Conservation (phyloP, 2,888 invertebrate species). For the Perizoma affinitatum region DNA sequence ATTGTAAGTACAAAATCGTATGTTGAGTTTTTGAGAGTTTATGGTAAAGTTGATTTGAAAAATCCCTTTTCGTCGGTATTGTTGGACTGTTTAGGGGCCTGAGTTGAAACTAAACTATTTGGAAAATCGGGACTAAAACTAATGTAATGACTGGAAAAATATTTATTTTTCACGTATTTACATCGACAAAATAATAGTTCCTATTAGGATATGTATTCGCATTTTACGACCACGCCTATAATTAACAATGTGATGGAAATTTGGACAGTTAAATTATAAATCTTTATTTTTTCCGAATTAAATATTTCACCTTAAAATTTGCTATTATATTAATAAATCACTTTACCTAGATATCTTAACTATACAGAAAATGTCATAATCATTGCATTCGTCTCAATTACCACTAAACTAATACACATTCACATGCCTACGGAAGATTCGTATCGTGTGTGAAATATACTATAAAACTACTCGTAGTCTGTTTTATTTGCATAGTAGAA, state of each 20-base stretch:
- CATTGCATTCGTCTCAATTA: slow-evolving; percentile 40
- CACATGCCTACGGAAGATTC: slow-evolving; percentile 50
- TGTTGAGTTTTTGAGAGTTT: no score
- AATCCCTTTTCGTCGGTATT: no score
- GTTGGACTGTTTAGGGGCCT: no score
- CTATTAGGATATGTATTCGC: slow-evolving; percentile 18
- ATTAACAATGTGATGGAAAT: slow-evolving; percentile 19
- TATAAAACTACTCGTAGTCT: slow-evolving; percentile 48
- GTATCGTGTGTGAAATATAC: slow-evolving; percentile 53
- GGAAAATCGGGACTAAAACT: neutral
- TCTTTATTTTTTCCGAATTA: slow-evolving; percentile 19
- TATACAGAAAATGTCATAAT: slow-evolving; percentile 27
- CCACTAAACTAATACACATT: slow-evolving; percentile 48
- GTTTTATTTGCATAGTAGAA: slow-evolving; percentile 34
- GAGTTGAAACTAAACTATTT: neutral
- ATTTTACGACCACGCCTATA: slow-evolving; percentile 8
- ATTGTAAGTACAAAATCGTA: no score
- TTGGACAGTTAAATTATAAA: slow-evolving; percentile 20
- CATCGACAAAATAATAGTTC: slow-evolving; percentile 41
- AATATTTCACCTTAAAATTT: slow-evolving; percentile 23
- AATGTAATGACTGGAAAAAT: slow-evolving; percentile 64
- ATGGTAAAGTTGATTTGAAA: no score
- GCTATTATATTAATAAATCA: slow-evolving; percentile 29
- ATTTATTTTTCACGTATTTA: slow-evolving; percentile 79
- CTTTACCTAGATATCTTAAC: slow-evolving; percentile 32